phyloP scores from a whole-genome alignment of 1,140 invertebrate genomes.

The Lasaia peninsularis region DNA sequence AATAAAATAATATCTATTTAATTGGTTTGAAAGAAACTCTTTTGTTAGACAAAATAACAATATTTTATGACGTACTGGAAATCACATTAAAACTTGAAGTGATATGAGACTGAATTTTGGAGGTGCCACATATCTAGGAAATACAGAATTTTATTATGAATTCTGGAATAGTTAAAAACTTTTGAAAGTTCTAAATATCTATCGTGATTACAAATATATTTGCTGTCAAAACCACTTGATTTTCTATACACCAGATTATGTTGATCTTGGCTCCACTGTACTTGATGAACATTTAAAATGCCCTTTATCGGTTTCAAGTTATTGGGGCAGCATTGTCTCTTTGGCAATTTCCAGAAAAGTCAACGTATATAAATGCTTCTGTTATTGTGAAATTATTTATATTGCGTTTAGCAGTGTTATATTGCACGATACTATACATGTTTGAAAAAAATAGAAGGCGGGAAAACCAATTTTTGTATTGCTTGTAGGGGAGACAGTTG shows the following conservation, averaged over 20 bases:
- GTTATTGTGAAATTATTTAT: neutral
- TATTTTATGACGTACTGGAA: neutral
- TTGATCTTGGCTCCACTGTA: too few relatives aligned
- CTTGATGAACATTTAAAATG: too few relatives aligned
- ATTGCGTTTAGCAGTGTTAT: neutral
- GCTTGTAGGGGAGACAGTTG: slow-evolving; percentile 3
- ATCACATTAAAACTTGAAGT: neutral
- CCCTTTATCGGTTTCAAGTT: too few relatives aligned
- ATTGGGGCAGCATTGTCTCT: too few relatives aligned
- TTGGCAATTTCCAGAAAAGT: too few relatives aligned
- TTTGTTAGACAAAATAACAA: slow-evolving; percentile 3
- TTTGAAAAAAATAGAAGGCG: neutral
- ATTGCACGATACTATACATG: neutral
- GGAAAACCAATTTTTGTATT: neutral
- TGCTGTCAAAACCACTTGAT: neutral
- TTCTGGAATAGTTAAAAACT: neutral
- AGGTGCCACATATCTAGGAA: neutral
- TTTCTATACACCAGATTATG: too few relatives aligned
- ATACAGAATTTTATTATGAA: neutral
- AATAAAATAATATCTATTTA: neutral
- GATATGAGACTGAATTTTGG: neutral
- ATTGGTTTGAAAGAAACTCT: neutral
- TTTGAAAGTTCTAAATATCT: neutral
- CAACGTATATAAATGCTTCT: too few relatives aligned
- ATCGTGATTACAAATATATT: neutral